phyloP scores from a whole-genome alignment of 2,113 vertebrate species.

The Leptobrachium leishanense region DNA sequence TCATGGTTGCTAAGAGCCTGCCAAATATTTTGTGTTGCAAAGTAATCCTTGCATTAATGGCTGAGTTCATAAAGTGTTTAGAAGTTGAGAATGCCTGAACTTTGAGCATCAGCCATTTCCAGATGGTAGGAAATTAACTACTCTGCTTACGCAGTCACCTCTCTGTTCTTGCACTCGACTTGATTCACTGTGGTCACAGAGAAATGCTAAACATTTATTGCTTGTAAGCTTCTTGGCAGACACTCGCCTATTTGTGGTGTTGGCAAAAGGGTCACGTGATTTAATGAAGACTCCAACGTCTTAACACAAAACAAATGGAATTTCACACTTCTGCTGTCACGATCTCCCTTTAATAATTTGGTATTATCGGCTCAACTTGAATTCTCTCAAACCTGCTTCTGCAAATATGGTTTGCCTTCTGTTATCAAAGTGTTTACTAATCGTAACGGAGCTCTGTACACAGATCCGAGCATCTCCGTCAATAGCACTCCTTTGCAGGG shows the following conservation, averaged over 20 bases:
- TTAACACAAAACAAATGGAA: background rate
- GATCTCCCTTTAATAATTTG: constrained; percentile 1
- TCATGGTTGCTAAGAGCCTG: constrained; percentile 71
- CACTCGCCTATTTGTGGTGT: constrained; percentile 32
- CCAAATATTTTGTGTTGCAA: constrained; percentile 70
- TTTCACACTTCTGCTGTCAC: constrained; percentile 4
- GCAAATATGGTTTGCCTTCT: no score
- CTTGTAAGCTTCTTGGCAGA: constrained; percentile 36
- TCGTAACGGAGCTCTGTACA: no score
- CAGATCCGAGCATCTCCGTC: no score
- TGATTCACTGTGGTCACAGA: constrained; percentile 25
- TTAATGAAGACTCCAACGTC: constrained; percentile 3
- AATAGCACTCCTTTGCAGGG: no score
- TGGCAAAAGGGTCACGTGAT: constrained; percentile 14
- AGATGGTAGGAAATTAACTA: constrained; percentile 68
- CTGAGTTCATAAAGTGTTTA: constrained; percentile 38
- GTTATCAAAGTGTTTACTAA: no score
- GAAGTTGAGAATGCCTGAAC: constrained; percentile 63
- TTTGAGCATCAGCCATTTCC: constrained; percentile 62
- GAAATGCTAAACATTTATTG: constrained; percentile 35
- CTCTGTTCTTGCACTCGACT: constrained; percentile 19
- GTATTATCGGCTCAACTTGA: background rate
- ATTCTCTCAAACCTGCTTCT: no score
- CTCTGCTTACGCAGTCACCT: constrained; percentile 65
- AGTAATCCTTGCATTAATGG: constrained; percentile 61